Base-by-base conservation (phyloP, 2,888 invertebrate species). In the Drosophila seclusa region DNA sequence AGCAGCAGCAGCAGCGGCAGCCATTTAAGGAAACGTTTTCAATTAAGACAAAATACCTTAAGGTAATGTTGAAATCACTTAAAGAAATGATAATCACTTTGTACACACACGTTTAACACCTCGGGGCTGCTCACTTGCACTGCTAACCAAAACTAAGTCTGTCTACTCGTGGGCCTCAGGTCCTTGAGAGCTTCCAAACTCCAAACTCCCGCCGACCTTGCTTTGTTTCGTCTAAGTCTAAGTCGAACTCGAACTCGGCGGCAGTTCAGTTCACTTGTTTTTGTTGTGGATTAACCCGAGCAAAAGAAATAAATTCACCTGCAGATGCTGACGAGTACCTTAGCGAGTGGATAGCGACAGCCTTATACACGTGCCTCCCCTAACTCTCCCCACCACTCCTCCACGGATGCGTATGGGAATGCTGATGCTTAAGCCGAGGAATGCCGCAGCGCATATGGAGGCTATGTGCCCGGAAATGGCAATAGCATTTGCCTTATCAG, bases 61-160 rank as follows among this genome's bases (percentile, higher is more conserved):
- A 90, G 89, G 89, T 85, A 85, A 79, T 83, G 85, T 76, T 78
- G 78, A 88, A 91, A 90, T 91, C 91, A 91, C 89, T 91, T 91
- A 91, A 87, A 83, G 78, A 82, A 88, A 87, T 88, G 83, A 91
- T 91, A 90, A 90, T 89, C 89, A 85, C 82, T 90, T 80, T 81
- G 77, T 82, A 79, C 80, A 84, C 85, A 87, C 76, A 83, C 83
- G 78, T 68, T 88, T 78, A 76, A 54, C 80, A 80, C 86, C 88
- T 87, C 76, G 75, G 87, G 85, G 82, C 80, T 82, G 82, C 71
- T 80, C 73, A 74, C 77, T 76, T 79, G 66, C 24, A 50, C 52
- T 50, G 66, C 59, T 54, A 50, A 50, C 49, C 38, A 64, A 40
- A 68, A 40, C 38, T 29, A 65, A 49, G 52, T 38, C 64, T 65